These are phyloP conservation scores for Leptinotarsa texana DNA, from an alignment of 1,140 invertebrate species.

Conservation along the genomic window DNA sequence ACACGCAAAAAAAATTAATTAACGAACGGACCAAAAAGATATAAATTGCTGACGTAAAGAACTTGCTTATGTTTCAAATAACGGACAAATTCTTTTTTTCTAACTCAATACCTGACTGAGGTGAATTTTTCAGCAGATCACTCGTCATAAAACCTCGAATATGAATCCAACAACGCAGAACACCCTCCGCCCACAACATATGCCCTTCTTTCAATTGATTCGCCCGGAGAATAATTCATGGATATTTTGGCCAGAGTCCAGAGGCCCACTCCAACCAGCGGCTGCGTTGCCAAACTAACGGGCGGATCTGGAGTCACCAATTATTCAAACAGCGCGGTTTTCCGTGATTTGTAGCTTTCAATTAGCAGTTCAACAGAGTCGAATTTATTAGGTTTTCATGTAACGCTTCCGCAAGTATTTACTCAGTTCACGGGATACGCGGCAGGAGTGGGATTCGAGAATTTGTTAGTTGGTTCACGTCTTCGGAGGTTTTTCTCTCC, in stretches of 20 bases:
- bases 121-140: too few species aligned
- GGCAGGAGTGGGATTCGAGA: slow-evolving; percentile 1
- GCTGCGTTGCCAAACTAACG: background rate
- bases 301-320: background rate
- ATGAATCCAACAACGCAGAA: too few species aligned
- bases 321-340: slow-evolving; percentile 18
- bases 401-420: slow-evolving; percentile 7
- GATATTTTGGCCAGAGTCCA: background rate
- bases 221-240: background rate
- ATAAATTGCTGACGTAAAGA: too few species aligned
- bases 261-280: background rate
- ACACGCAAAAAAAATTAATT: too few species aligned
- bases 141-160: too few species aligned
- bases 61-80: too few species aligned
- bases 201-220: background rate
- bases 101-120: too few species aligned
- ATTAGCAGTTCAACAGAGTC: slow-evolving; percentile 15
- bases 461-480: slow-evolving; percentile 18
- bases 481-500: slow-evolving; percentile 9
- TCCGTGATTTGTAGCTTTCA: slow-evolving; percentile 24
- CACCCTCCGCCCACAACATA: too few species aligned
- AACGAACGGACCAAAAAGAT: too few species aligned
- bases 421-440: background rate
- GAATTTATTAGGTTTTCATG: slow-evolving; percentile 24
- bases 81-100: too few species aligned